Percentiles rank a stretch among this genome's conserved stretches.
Conservation (phyloP, 2,797 vertebrate genomes). For the Pitangus sulphuratus region DNA sequence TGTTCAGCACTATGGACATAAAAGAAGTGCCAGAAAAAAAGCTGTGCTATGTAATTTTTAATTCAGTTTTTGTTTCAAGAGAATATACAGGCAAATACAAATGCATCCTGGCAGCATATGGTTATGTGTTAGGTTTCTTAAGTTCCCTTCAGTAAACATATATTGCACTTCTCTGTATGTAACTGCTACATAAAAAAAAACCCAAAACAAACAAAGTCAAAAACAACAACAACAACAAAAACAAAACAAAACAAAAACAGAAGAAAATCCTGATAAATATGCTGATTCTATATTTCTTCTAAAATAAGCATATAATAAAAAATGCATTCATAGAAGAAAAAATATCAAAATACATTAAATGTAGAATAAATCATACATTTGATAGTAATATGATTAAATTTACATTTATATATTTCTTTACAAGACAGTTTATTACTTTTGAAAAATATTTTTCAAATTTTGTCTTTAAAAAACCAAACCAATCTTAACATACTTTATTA, state of each 20-base stretch:
- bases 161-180: background rate
- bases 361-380: slow-evolving; percentile 4
- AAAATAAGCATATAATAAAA: background rate
- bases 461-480: background rate
- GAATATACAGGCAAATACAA: background rate
- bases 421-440: background rate
- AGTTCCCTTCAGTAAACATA: background rate
- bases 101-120: background rate
- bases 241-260: background rate
- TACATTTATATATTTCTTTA: background rate
- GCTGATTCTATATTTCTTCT: background rate
- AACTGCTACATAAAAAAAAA: background rate
- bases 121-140: background rate
- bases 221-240: too few relatives aligned
- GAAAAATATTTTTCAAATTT: slow-evolving; percentile 37
- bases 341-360: background rate
- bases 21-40: background rate
- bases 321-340: background rate
- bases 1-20: background rate
- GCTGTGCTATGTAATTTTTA: background rate
- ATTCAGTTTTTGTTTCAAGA: background rate
- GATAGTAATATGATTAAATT: background rate
- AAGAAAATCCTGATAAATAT: background rate
- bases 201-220: background rate
- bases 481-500: background rate